phyloP scores from a whole-genome alignment of 2,888 invertebrate genomes.

The Stegana nigrithorax region DNA sequence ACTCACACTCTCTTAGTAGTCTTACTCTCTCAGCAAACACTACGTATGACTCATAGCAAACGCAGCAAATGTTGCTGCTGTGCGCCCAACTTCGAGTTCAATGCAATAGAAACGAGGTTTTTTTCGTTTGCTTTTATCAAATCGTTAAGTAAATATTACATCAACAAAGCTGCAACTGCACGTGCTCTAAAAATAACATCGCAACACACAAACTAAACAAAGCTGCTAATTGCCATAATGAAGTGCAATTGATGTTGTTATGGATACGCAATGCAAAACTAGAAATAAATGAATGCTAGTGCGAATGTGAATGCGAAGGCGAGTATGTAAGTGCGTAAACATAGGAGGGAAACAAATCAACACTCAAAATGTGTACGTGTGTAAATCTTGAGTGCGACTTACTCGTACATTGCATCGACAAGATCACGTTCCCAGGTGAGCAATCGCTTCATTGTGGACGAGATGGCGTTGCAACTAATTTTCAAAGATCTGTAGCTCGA shows the following conservation, averaged over 20 bases:
- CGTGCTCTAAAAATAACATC: too few relatives aligned
- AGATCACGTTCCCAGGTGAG: slow-evolving; percentile 65
- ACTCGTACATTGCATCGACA: slow-evolving; percentile 66
- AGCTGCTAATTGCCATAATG: not conserved
- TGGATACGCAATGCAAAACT: not conserved
- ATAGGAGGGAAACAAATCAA: not conserved
- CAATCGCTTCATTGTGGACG: slow-evolving; percentile 59
- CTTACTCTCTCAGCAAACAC: not conserved
- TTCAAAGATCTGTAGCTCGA: slow-evolving; percentile 9
- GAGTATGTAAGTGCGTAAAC: too few relatives aligned
- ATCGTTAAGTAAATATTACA: slow-evolving; percentile 8
- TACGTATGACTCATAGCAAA: not conserved
- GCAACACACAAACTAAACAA: not conserved
- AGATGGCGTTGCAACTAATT: slow-evolving; percentile 37
- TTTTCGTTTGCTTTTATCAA: not conserved
- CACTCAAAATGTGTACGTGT: slow-evolving; percentile 9
- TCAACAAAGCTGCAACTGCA: slow-evolving; percentile 23
- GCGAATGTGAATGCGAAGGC: too few relatives aligned
- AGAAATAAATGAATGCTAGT: too few relatives aligned
- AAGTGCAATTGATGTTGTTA: slow-evolving; percentile 1
- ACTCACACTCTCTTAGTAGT: not conserved
- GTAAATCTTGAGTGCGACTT: slow-evolving; percentile 40
- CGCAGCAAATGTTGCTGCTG: not conserved
- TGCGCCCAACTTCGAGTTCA: slow-evolving; percentile 39
- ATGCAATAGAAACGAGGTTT: slow-evolving; percentile 46